phyloP scores from a whole-genome alignment of 1,140 invertebrate species.

The Diprion similis region DNA sequence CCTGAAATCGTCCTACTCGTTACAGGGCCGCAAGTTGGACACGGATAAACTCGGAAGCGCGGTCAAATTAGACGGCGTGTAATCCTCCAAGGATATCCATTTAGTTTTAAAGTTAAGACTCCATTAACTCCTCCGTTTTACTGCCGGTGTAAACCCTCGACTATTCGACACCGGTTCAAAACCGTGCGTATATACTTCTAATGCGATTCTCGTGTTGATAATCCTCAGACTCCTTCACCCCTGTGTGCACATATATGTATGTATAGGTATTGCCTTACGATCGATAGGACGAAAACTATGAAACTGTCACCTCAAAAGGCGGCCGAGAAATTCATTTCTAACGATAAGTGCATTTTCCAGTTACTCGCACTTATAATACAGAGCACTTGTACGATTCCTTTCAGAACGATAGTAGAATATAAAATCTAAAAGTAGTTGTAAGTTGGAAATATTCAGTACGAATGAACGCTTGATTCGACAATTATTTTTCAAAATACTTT shows the following conservation, averaged over 20 bases:
- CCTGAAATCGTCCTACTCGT: too few relatives aligned
- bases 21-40: neutral
- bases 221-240: neutral
- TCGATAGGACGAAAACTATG: neutral
- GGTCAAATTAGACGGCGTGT: neutral
- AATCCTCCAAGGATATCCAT: too few relatives aligned
- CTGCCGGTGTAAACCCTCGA: neutral
- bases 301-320: too few relatives aligned
- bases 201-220: slow-evolving; percentile 7
- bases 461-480: too few relatives aligned
- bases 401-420: too few relatives aligned
- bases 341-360: too few relatives aligned
- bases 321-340: too few relatives aligned
- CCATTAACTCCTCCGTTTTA: neutral
- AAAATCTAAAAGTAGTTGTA: too few relatives aligned
- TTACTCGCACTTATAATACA: too few relatives aligned
- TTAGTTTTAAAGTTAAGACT: neutral
- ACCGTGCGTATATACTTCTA: neutral
- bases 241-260: neutral
- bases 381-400: too few relatives aligned
- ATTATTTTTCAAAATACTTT: too few relatives aligned
- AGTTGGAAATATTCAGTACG: too few relatives aligned
- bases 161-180: neutral
- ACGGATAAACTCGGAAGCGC: neutral
- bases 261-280: neutral